phyloP scores from a whole-genome alignment of 2,113 vertebrate species.

The Sebastes fasciatus region DNA sequence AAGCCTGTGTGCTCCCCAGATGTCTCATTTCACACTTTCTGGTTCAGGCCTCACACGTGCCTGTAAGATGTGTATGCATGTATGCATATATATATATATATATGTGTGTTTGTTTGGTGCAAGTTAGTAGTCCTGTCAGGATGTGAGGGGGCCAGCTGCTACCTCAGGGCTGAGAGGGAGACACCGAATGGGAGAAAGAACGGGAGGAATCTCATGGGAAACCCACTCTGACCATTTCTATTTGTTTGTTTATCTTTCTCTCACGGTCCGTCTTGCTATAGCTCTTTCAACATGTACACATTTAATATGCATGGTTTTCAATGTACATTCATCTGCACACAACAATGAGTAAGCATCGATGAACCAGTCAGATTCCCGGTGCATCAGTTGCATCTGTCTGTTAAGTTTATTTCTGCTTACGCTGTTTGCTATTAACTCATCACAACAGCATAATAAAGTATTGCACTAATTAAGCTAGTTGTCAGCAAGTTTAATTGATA shows the following conservation, averaged over 20 bases:
- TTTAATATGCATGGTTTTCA: neutral
- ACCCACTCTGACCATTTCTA: constrained; percentile 47
- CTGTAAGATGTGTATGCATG: constrained; percentile 29
- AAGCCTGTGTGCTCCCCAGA: constrained; percentile 49
- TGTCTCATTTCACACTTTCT: constrained; percentile 57
- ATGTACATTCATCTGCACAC: neutral
- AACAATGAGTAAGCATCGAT: neutral
- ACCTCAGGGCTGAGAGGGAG: constrained; percentile 58
- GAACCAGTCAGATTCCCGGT: neutral
- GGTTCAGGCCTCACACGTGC: constrained; percentile 45
- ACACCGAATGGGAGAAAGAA: constrained; percentile 56
- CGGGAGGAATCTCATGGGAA: constrained; percentile 75
- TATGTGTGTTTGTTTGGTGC: constrained; percentile 35
- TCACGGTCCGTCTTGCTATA: neutral
- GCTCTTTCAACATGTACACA: neutral
- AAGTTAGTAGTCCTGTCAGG: constrained; percentile 63
- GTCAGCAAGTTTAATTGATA: neutral
- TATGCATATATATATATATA: constrained; percentile 1
- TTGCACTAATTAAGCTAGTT: neutral
- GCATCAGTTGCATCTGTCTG: neutral
- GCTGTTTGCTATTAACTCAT: neutral
- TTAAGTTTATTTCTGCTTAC: neutral
- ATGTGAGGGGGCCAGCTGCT: constrained; percentile 73
- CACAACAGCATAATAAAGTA: neutral
- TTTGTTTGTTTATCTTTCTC: constrained; percentile 51